Conservation (phyloP, 2,113 vertebrate genomes). For the Pseudorhombus dupliciocellatus region DNA sequence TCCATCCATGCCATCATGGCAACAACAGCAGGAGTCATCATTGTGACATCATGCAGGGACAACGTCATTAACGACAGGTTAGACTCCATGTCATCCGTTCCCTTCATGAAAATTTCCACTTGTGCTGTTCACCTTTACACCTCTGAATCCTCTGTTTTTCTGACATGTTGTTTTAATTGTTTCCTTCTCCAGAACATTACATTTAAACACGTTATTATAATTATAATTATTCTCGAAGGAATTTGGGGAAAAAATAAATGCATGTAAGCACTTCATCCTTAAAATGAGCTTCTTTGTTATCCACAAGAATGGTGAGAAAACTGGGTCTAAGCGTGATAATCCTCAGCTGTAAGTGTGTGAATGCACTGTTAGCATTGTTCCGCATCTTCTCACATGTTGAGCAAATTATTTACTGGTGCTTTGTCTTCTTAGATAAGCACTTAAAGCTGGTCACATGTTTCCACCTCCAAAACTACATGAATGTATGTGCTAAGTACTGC, state of each 20-base stretch:
- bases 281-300: too few relatives aligned
- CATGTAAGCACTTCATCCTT: too few relatives aligned
- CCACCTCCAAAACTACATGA: not conserved
- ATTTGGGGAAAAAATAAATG: too few relatives aligned
- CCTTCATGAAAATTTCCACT: not conserved
- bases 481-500: not conserved
- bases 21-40: conserved; percentile 83
- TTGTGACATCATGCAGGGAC: conserved; percentile 83
- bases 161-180: not conserved
- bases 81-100: conserved; percentile 39
- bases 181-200: not conserved
- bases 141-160: not conserved
- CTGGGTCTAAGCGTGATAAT: not conserved
- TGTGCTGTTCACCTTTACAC: not conserved
- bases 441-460: conserved; percentile 1
- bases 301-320: too few relatives aligned
- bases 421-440: not conserved
- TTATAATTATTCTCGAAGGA: too few relatives aligned
- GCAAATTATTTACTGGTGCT: not conserved
- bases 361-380: not conserved
- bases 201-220: not conserved
- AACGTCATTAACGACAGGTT: conserved; percentile 90
- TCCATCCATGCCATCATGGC: conserved; percentile 92
- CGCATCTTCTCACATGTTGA: not conserved
- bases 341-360: not conserved